Percentiles rank a stretch among this genome's conserved stretches.
Conservation (phyloP, 1,140 invertebrate species). For the Drosophila novamexicana region DNA sequence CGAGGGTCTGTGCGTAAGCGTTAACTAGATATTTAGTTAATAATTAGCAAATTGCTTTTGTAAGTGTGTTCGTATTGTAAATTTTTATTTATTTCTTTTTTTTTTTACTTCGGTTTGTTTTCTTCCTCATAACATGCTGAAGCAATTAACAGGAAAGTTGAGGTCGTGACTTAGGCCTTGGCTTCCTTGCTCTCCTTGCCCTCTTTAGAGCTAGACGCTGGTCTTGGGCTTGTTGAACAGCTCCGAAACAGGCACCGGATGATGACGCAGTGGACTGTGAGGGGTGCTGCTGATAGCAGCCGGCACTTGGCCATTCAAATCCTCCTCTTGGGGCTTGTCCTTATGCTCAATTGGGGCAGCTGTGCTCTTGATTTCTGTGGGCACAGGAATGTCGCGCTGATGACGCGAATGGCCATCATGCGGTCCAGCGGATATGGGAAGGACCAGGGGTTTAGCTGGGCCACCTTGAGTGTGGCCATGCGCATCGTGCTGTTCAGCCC, state of each 20-base stretch:
- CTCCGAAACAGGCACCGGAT: constrained; percentile 59
- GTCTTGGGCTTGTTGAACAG: constrained; percentile 53
- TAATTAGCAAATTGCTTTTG: too few relatives aligned
- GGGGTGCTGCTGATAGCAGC: constrained; percentile 7
- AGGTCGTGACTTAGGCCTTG: constrained; percentile 14
- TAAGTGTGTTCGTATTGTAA: too few relatives aligned
- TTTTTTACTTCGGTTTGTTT: not conserved
- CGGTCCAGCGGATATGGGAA: too few relatives aligned
- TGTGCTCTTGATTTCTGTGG: constrained; percentile 52
- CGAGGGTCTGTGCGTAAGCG: too few relatives aligned
- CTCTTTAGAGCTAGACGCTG: constrained; percentile 34
- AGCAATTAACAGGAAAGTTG: constrained; percentile 29
- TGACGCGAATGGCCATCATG: constrained; percentile 6
- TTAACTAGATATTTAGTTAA: too few relatives aligned
- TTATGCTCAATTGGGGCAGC: constrained; percentile 19
- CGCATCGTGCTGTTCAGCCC: not conserved
- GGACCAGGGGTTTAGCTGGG: not conserved
- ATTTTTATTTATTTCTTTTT: not conserved
- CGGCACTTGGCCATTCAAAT: not conserved
- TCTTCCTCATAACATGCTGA: constrained; percentile 35
- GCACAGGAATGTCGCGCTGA: constrained; percentile 67
- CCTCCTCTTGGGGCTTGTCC: constrained; percentile 13
- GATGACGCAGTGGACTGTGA: constrained; percentile 41
- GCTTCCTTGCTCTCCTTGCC: constrained; percentile 47
- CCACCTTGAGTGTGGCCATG: not conserved